Evolutionary conservation across 2,888 invertebrate species (phyloP), one percentile per base, ranked within the genome.

Genomic region (Epicampocera succincta): DNA sequence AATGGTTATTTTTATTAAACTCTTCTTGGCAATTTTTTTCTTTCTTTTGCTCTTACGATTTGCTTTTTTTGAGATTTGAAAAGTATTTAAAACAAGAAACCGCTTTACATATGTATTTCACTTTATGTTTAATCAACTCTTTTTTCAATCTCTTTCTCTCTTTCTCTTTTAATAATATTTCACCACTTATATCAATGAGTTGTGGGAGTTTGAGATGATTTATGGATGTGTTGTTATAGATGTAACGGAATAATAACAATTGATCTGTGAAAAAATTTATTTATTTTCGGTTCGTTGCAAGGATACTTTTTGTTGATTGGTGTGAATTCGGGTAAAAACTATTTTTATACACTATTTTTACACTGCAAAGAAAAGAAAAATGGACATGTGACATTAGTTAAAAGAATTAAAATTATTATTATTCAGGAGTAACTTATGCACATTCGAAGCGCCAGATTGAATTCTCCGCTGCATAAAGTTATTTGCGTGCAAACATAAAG

Each of bases 281-380:
- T 58, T 15, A 25, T 56, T 52, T 38, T 15, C 46, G 25, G 12
- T 60, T 77, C 52, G 9, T 6, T 54, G 63, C 73, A 73, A 56
- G 44, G 17, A 61, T 60, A 48, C 29, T 25, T 33, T 38, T 21
- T 58, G 21, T 50, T 52, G 21, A 54, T 48, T 69, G 19, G 33
- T 52, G n/a, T 50, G 19, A 65, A 40, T 65, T 73, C 60, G 15
- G 13, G 17, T 65, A 48, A 74, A 50, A 61, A 33, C 54, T 58
- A 74, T 17, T 21, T 60, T 60, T 74, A 13, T 68, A 77, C 69
- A 74, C 73, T 54, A 42, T 78, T 78, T 78, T 74, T 82, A 78
- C 82, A 78, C 82, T 82, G 78, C 8, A 82, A 82, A 29, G 29
- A 56, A 50, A 56, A 5, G 56, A 56, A 75, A 29, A 21, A 11